Evolutionary conservation across 2,113 vertebrate species (phyloP).

Genomic region (Pseudopipra pipra): DNA sequence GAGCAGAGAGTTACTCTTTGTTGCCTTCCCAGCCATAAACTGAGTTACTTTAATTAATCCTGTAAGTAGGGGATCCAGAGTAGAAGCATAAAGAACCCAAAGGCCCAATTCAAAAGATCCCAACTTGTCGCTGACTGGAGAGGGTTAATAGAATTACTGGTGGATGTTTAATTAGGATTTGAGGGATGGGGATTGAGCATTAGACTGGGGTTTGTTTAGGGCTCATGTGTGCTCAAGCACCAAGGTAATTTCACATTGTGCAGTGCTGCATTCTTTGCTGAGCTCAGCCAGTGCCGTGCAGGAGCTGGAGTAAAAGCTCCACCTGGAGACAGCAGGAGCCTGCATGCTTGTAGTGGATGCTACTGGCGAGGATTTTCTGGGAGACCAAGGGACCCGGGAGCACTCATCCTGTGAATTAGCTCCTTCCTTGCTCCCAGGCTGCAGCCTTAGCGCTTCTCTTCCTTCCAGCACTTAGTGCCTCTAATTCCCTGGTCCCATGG

Average conservation of each 20-base stretch:
- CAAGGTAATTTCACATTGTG: slow-evolving; percentile 8
- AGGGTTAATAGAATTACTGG: slow-evolving; percentile 47
- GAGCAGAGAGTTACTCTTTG: neutral
- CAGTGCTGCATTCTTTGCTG: neutral
- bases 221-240: slow-evolving; percentile 20
- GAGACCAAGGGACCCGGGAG: neutral
- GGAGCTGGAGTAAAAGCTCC: slow-evolving; percentile 73
- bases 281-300: neutral
- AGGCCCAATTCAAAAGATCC: neutral
- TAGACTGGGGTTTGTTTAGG: slow-evolving; percentile 36
- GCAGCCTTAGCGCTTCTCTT: neutral
- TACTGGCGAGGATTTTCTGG: neutral
- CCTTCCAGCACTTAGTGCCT: neutral
- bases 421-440: neutral
- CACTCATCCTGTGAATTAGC: neutral
- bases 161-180: slow-evolving; percentile 62
- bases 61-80: neutral
- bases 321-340: slow-evolving; percentile 48
- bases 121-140: neutral
- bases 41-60: slow-evolving; percentile 58
- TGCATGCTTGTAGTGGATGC: accelerated
- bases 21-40: slow-evolving; percentile 4
- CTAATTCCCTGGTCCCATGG: accelerated
- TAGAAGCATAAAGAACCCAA: neutral
- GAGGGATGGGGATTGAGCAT: slow-evolving; percentile 11